Evolutionary conservation across 2,113 vertebrate genomes (phyloP).

Genomic region (Corydoras sp.): DNA sequence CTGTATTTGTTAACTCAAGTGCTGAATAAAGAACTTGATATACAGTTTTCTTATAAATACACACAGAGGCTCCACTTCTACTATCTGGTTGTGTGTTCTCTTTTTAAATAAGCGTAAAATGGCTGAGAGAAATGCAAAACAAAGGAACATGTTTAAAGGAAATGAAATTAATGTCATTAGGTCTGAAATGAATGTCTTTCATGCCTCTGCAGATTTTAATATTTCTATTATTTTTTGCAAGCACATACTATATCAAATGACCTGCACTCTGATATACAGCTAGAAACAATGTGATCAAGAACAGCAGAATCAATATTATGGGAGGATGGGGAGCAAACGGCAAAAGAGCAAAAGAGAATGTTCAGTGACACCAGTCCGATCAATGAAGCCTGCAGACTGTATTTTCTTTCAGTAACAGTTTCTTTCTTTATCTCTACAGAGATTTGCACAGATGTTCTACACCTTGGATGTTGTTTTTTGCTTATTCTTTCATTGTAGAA

Average conservation of each 20-base stretch:
- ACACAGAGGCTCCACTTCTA: too few relatives aligned
- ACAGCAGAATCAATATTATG: conserved; percentile 53
- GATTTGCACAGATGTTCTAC: background rate
- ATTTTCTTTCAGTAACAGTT: background rate
- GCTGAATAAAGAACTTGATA: background rate
- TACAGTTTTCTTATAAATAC: background rate
- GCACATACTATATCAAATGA: conserved; percentile 21
- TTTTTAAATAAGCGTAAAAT: too few relatives aligned
- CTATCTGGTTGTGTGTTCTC: too few relatives aligned
- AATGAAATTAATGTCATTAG: background rate
- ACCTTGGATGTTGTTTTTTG: background rate
- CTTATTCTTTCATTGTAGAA: background rate
- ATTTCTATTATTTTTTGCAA: conserved; percentile 5
- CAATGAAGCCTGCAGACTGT: background rate
- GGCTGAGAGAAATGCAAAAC: background rate
- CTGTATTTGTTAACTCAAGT: background rate
- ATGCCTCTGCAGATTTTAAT: conserved; percentile 11
- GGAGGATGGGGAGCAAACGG: conserved; percentile 52
- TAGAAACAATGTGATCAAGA: conserved; percentile 55
- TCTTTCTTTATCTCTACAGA: background rate
- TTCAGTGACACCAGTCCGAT: background rate
- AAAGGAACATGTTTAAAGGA: background rate
- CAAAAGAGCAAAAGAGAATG: background rate
- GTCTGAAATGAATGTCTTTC: background rate
- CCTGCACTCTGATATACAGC: conserved; percentile 47